A percentile compares a stretch with the other conserved stretches of the same genome.
Conservation (phyloP, 1,140 invertebrate genomes). For the Drosophila persimilis region DNA sequence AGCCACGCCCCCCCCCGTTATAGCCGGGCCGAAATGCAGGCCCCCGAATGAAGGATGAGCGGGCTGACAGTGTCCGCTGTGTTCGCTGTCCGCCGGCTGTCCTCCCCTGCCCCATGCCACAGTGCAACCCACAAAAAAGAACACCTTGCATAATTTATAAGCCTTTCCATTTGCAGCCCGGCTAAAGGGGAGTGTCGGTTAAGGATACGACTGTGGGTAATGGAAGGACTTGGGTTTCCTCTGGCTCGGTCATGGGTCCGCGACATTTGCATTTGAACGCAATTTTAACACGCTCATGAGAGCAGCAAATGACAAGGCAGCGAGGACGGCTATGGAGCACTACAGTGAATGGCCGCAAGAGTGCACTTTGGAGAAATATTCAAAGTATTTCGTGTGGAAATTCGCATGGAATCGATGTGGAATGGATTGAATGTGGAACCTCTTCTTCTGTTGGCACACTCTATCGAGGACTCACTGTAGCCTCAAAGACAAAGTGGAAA, state of each 20-base stretch:
- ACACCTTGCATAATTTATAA: slow-evolving; percentile 69
- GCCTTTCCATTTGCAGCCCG: slow-evolving; percentile 46
- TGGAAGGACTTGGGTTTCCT: background rate
- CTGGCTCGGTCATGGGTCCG: background rate
- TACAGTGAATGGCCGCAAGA: too few relatives aligned
- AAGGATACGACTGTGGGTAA: background rate
- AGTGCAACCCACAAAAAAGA: slow-evolving; percentile 31
- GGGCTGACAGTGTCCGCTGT: slow-evolving; percentile 24
- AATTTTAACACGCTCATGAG: slow-evolving; percentile 68
- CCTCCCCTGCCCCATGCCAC: slow-evolving; percentile 1
- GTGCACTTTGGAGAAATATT: too few relatives aligned
- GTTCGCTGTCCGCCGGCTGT: background rate
- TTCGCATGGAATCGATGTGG: too few relatives aligned
- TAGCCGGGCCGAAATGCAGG: slow-evolving; percentile 15
- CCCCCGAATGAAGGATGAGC: slow-evolving; percentile 42
- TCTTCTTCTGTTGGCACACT: too few relatives aligned
- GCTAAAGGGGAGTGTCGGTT: too few relatives aligned
- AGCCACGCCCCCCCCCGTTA: background rate
- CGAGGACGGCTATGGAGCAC: too few relatives aligned
- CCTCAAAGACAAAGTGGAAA: background rate
- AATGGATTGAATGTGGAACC: too few relatives aligned
- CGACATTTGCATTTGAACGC: slow-evolving; percentile 68
- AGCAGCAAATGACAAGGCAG: slow-evolving; percentile 50
- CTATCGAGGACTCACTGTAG: too few relatives aligned
- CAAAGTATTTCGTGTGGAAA: too few relatives aligned